A percentile compares a stretch with the other conserved stretches of the same genome.
phyloP scores from a whole-genome alignment of 2,888 invertebrate genomes.

The Xanthia togata region DNA sequence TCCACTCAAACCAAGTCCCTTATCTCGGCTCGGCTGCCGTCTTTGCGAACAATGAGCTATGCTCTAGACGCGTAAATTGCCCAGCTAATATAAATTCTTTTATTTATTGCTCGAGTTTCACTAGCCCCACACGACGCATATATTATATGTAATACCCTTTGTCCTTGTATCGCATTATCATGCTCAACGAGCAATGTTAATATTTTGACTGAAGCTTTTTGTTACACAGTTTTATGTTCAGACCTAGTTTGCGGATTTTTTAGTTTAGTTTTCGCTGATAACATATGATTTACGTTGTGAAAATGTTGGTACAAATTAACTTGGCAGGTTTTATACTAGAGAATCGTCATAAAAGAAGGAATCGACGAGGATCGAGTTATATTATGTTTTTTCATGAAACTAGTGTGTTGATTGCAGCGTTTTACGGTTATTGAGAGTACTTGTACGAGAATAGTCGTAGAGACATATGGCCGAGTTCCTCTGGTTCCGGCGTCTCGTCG shows the following conservation, averaged over 20 bases:
- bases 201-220: conserved; percentile 38
- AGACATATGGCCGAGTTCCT: conserved; percentile 52
- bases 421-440: conserved; percentile 61
- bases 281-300: conserved; percentile 11
- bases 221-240: conserved; percentile 9
- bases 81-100: conserved; percentile 60
- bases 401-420: conserved; percentile 49
- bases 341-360: conserved; percentile 13
- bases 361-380: not conserved
- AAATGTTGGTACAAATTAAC: conserved; percentile 18
- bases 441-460: conserved; percentile 54
- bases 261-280: conserved; percentile 26
- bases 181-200: conserved; percentile 25
- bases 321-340: not conserved
- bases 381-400: conserved; percentile 36
- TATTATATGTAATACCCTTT: conserved; percentile 42
- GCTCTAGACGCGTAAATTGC: conserved; percentile 63
- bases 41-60: conserved; percentile 62
- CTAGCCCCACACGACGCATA: conserved; percentile 9
- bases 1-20: conserved; percentile 58
- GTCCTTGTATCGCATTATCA: conserved; percentile 31
- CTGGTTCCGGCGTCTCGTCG: conserved; percentile 48
- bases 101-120: conserved; percentile 43
- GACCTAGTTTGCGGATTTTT: conserved; percentile 12
- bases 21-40: conserved; percentile 63